A percentile compares a stretch with the other conserved stretches of the same genome.
phyloP scores from a whole-genome alignment of 2,797 vertebrate species.

The Micrastur ruficollis region DNA sequence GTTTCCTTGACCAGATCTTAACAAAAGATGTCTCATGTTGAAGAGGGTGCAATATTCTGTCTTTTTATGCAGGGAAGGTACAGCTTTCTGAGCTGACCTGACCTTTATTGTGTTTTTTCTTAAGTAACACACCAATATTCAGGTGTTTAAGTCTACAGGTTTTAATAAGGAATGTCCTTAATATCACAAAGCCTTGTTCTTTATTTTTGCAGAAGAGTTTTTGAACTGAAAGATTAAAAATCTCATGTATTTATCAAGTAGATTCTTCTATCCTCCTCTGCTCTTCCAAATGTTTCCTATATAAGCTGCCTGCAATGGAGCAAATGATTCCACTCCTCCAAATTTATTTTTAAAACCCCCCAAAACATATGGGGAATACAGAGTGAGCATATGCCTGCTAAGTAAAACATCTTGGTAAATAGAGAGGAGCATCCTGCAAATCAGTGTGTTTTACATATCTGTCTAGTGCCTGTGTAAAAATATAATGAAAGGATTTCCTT shows the following conservation, averaged over 20 bases:
- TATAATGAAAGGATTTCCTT: neutral
- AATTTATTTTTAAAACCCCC: neutral
- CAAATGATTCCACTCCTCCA: neutral
- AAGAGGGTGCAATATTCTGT: neutral
- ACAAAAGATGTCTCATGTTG: neutral
- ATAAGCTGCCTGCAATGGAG: neutral
- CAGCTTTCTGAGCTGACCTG: neutral
- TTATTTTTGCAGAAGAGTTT: neutral
- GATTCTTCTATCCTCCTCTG: neutral
- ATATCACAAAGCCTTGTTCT: neutral
- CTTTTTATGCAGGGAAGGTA: neutral
- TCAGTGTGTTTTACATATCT: neutral
- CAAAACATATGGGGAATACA: constrained; percentile 60
- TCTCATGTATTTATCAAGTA: neutral
- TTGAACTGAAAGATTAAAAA: neutral
- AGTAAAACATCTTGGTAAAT: constrained; percentile 46
- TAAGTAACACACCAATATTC: neutral
- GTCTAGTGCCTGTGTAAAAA: neutral
- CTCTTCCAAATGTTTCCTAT: neutral
- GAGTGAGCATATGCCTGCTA: constrained; percentile 57
- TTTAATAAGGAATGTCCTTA: neutral
- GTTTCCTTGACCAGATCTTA: neutral
- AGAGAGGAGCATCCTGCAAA: neutral
- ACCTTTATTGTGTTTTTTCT: neutral
- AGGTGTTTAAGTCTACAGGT: neutral